These are phyloP conservation scores for Pomatostomus ruficeps DNA, from an alignment of 2,113 vertebrate species.

Conservation along the genomic window DNA sequence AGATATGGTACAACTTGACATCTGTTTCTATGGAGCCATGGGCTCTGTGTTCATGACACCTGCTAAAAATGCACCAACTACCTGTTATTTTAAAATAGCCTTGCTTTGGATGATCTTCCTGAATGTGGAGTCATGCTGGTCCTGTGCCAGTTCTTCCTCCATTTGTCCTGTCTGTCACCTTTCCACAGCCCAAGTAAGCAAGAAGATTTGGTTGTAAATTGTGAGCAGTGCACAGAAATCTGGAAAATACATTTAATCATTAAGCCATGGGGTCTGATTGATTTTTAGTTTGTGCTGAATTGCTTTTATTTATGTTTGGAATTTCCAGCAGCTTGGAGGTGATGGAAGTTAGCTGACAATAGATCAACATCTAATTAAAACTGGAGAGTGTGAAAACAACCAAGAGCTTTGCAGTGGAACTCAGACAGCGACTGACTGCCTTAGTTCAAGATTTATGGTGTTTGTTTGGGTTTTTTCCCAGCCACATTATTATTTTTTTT, in stretches of 20 bases:
- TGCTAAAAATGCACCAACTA: neutral
- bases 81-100: neutral
- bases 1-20: neutral
- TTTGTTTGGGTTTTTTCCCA: neutral
- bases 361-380: slow-evolving; percentile 71
- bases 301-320: slow-evolving; percentile 52
- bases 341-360: slow-evolving; percentile 47
- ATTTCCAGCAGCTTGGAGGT: slow-evolving; percentile 15
- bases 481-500: neutral
- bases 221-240: neutral
- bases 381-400: neutral
- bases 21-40: neutral
- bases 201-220: neutral
- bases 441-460: slow-evolving; percentile 23
- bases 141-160: neutral
- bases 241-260: slow-evolving; percentile 51
- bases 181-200: neutral
- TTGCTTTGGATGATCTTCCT: neutral
- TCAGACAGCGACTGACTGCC: neutral
- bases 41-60: neutral
- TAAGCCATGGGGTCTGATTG: slow-evolving; percentile 9
- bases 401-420: neutral
- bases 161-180: neutral
- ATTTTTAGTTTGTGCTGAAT: slow-evolving; percentile 16
- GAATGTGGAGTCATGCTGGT: neutral